Percentiles rank a stretch among this genome's conserved stretches.
These are phyloP conservation scores for Agraylea sexmaculata DNA, from an alignment of 1,140 invertebrate species.

Conservation along the genomic window DNA sequence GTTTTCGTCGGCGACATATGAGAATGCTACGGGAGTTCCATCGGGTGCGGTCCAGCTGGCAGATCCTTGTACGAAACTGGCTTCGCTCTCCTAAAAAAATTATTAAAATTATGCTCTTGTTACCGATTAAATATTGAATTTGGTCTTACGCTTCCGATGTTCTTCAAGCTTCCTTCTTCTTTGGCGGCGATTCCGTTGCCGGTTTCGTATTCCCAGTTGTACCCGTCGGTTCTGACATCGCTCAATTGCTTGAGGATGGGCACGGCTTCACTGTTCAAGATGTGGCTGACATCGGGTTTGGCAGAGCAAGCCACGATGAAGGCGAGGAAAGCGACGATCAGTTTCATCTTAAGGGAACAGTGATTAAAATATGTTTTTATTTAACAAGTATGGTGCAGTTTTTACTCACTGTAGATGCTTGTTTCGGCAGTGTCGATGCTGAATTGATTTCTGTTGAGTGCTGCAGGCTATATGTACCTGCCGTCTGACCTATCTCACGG, in stretches of 20 bases:
- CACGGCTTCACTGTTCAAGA: constrained; percentile 19
- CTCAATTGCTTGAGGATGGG: constrained; percentile 30
- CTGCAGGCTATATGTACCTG: no score
- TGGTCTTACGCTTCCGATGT: constrained; percentile 6
- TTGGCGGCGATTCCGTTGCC: constrained; percentile 39
- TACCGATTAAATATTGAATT: not conserved
- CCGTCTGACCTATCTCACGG: no score
- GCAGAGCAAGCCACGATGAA: constrained; percentile 3
- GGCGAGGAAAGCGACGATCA: not conserved
- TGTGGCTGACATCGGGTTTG: constrained; percentile 13
- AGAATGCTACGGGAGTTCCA: constrained; percentile 29
- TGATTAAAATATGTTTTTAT: no score
- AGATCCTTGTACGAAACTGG: constrained; percentile 33
- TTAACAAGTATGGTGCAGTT: no score
- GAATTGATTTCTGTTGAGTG: no score
- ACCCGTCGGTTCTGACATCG: constrained; percentile 31
- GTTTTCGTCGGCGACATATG: constrained; percentile 46
- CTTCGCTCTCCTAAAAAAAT: constrained; percentile 27
- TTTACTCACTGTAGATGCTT: no score
- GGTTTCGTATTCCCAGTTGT: constrained; percentile 37
- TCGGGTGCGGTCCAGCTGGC: constrained; percentile 42
- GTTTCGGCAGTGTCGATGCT: no score
- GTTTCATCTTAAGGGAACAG: constrained; percentile 13
- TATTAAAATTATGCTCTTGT: constrained; percentile 2
- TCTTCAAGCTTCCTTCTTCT: constrained; percentile 28